Conservation (phyloP, 2,797 vertebrate species). For the Pangasius krempfi region DNA sequence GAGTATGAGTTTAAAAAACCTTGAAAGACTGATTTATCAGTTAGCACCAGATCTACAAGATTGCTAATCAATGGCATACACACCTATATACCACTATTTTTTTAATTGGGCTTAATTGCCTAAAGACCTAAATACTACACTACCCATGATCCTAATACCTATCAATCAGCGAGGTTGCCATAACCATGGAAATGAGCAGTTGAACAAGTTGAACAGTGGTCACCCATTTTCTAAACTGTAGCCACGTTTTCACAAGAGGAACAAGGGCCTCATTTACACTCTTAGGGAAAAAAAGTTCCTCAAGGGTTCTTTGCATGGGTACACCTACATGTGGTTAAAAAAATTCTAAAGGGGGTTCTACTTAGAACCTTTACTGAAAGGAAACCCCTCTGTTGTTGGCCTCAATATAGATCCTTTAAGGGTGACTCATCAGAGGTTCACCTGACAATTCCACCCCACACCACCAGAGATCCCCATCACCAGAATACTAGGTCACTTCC, state of each 20-base stretch:
- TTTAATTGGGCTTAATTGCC: neutral
- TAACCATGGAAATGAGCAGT: neutral
- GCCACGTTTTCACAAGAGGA: neutral
- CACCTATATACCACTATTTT: neutral
- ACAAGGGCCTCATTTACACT: neutral
- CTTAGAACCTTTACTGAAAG: neutral
- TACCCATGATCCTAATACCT: neutral
- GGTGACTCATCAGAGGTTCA: neutral
- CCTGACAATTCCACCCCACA: neutral
- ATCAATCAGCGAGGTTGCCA: neutral
- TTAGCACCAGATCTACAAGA: neutral
- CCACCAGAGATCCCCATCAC: neutral
- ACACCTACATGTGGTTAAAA: neutral
- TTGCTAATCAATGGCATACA: neutral
- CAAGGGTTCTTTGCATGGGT: neutral
- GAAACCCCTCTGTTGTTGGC: neutral
- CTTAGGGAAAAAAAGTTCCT: neutral
- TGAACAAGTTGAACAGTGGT: neutral
- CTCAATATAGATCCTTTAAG: neutral
- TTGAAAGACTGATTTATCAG: neutral
- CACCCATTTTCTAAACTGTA: neutral
- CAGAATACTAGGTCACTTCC: neutral
- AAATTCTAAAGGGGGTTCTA: neutral
- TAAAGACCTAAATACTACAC: neutral
- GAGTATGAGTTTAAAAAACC: neutral